Conservation (phyloP, 2,888 invertebrate genomes). For the Drosophila subquinaria region DNA sequence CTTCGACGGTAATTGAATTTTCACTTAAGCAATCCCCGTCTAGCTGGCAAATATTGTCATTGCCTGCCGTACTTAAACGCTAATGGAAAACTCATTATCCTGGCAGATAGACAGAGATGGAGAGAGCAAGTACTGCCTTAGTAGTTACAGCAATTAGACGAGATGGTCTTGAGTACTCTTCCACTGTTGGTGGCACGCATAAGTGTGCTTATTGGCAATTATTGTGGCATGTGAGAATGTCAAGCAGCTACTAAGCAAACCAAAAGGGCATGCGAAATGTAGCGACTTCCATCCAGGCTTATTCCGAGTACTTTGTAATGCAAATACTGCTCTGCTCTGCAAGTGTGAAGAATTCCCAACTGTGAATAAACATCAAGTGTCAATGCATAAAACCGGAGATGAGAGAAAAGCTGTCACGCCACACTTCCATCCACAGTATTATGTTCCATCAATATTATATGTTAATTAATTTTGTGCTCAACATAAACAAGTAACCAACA, state of each 20-base stretch:
- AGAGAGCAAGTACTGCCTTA: not conserved
- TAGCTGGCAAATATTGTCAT: conserved; percentile 58
- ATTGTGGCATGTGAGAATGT: conserved; percentile 17
- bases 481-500: not conserved
- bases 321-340: conserved; percentile 1
- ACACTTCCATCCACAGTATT: not conserved
- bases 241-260: conserved; percentile 5
- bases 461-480: conserved; percentile 17
- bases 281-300: not conserved
- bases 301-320: conserved; percentile 4
- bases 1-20: conserved; percentile 68
- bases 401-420: not conserved
- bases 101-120: not conserved
- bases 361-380: not conserved
- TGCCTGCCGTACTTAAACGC: conserved; percentile 55
- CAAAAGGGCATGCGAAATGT: not conserved
- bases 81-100: conserved; percentile 77
- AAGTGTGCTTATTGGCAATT: conserved; percentile 42
- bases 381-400: conserved; percentile 15
- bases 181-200: not conserved
- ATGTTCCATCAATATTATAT: not conserved
- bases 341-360: not conserved
- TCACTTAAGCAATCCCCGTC: conserved; percentile 48
- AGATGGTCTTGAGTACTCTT: conserved; percentile 1
- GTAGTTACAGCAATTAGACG: conserved; percentile 56